These are phyloP conservation scores for Mellilla xanthometata DNA, from an alignment of 2,888 invertebrate genomes.

Conservation along the genomic window DNA sequence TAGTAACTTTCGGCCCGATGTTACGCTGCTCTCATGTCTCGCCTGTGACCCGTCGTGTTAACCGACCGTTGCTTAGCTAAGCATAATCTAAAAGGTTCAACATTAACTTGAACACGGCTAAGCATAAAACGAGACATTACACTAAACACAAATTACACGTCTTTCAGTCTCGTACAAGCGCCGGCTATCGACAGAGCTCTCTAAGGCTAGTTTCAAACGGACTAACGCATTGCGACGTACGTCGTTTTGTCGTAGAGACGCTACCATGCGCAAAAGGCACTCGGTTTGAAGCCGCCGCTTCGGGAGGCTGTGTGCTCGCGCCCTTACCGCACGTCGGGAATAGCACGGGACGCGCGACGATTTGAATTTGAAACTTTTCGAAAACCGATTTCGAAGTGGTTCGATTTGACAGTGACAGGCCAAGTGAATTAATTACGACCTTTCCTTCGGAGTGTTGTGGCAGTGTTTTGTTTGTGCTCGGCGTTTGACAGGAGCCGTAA, in stretches of 20 bases:
- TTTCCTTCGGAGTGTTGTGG: constrained; percentile 3
- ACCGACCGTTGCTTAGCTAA: neutral
- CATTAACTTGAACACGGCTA: neutral
- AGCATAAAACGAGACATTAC: neutral
- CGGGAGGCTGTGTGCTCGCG: constrained; percentile 27
- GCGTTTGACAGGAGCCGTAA: constrained; percentile 6
- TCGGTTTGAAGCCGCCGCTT: constrained; percentile 42
- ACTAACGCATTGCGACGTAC: constrained; percentile 79
- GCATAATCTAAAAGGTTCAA: neutral
- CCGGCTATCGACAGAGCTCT: constrained; percentile 34
- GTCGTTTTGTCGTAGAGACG: constrained; percentile 56
- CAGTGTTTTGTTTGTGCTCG: constrained; percentile 10
- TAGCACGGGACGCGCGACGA: constrained; percentile 10
- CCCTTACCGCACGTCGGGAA: constrained; percentile 3
- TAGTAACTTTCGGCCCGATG: no score
- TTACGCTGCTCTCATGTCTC: no score
- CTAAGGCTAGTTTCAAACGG: constrained; percentile 56
- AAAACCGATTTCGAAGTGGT: neutral
- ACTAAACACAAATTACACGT: constrained; percentile 19
- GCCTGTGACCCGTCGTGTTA: no score
- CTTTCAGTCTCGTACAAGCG: constrained; percentile 22
- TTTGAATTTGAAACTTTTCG: constrained; percentile 4
- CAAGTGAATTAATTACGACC: neutral
- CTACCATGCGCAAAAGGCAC: constrained; percentile 78
- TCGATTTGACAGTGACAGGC: constrained; percentile 4